These are phyloP conservation scores for Halcyon leucocephala DNA, from an alignment of 2,797 vertebrate species.

Conservation along the genomic window DNA sequence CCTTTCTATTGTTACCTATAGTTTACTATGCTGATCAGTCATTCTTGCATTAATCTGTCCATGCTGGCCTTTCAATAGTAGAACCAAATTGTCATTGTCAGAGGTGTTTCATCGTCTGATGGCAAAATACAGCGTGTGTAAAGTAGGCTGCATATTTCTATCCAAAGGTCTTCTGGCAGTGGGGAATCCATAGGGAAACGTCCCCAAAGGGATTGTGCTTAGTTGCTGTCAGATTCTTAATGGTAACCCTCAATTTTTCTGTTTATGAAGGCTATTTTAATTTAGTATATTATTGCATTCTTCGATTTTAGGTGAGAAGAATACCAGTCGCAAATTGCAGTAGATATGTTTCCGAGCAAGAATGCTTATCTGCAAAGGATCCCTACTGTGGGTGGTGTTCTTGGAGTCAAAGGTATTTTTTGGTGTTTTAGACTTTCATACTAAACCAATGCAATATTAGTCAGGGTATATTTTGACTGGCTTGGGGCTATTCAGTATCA, in stretches of 20 bases:
- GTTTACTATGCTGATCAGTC: conserved; percentile 36
- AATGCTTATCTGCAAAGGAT: conserved; percentile 78
- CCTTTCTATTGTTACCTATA: conserved; percentile 9
- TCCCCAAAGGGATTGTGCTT: conserved; percentile 22
- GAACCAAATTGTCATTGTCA: conserved; percentile 40
- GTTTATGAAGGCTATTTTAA: neutral
- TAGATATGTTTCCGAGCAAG: conserved; percentile 71
- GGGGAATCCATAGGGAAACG: conserved; percentile 27
- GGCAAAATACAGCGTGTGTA: conserved; percentile 3
- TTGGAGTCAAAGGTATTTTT: conserved; percentile 75
- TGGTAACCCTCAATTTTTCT: neutral
- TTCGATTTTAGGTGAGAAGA: conserved; percentile 80
- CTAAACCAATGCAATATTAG: neutral
- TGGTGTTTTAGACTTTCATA: neutral
- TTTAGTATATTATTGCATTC: neutral
- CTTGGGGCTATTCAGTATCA: neutral
- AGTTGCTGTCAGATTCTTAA: conserved; percentile 10
- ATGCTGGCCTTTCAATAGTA: conserved; percentile 50
- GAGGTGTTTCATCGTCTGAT: conserved; percentile 46
- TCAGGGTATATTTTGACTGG: conserved; percentile 6
- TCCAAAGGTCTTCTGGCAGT: conserved; percentile 59
- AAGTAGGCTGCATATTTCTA: conserved; percentile 55
- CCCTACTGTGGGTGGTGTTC: conserved; percentile 84
- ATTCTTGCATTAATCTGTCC: conserved; percentile 48
- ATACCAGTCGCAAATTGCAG: conserved; percentile 79